Base-by-base conservation (phyloP, 2,113 vertebrate genomes). In the Cyanistes caeruleus region DNA sequence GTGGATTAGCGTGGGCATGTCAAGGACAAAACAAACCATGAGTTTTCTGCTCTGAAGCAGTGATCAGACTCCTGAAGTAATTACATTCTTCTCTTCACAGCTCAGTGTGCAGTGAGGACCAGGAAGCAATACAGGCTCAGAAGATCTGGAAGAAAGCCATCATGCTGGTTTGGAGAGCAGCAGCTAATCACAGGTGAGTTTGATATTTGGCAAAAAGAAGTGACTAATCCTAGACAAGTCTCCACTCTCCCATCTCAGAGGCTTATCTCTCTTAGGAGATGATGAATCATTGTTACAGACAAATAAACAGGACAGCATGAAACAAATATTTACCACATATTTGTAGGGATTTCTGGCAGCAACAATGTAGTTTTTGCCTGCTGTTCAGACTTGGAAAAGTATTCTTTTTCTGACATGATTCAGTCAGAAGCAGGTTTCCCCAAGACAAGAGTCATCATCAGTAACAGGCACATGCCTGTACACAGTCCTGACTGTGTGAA, bases 101-200 rank as follows among this genome's bases (percentile, higher is more conserved):
- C 87, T 99, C 99, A 30, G 99, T 99, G 67, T 99, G 99, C 91
- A 99, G 99, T 87, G 99, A 99, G 95, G 99, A 99, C 97, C 99
- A 99, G 97, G 99, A 99, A 97, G 99, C 99, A 0, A 99, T 99
- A 90, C 99, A 99, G 97, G 99, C 99, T 48, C 99, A 99, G 96
- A 99, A 99, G 97, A 99, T 99, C 95, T 99, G 99, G 99, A 99
- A 99, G 97, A 99, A 99, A 97, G 99, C 99, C 75, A 99, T 99
- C 75, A 99, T 99, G 99, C 97, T 99, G 90, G 99, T 99, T 91
- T 99, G 99, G 99, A 99, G 99, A 97, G 99, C 99, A 55, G 99
- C 99, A 87, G 99, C 99, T 93, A 99, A 99, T 98, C 99, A 99
- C 98, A 99, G 99, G 99, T 99, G 85, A 97, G 96, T 97, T 76